phyloP scores from a whole-genome alignment of 2,113 vertebrate genomes.

The Asarcornis scutulata region DNA sequence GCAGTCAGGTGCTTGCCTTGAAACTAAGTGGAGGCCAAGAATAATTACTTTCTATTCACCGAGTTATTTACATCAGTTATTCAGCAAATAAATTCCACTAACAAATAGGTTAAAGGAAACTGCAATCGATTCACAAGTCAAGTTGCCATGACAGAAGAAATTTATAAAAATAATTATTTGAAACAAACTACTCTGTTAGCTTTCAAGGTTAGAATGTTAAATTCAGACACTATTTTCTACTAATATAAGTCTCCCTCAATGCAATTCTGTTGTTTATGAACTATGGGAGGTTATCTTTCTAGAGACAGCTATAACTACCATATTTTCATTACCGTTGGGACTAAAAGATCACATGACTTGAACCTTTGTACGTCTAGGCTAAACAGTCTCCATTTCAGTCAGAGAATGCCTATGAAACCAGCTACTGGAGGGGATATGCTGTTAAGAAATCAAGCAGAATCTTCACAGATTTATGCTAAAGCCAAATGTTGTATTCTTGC shows the following conservation, averaged over 20 bases:
- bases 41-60: slow-evolving; percentile 16
- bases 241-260: neutral
- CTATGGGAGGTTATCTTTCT: neutral
- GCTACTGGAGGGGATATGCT: neutral
- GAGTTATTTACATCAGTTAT: slow-evolving; percentile 52
- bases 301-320: neutral
- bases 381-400: neutral
- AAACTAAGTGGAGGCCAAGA: slow-evolving; percentile 6
- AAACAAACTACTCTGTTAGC: neutral
- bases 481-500: neutral
- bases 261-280: neutral
- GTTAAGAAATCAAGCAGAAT: neutral
- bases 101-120: slow-evolving; percentile 32
- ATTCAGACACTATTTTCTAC: slow-evolving; percentile 24
- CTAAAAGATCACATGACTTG: neutral
- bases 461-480: neutral
- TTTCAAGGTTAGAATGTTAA: slow-evolving; percentile 28
- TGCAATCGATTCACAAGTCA: slow-evolving; percentile 3
- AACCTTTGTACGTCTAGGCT: neutral
- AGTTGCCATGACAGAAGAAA: slow-evolving; percentile 19
- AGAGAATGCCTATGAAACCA: neutral
- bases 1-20: slow-evolving; percentile 6
- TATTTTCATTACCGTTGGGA: neutral
- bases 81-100: slow-evolving; percentile 52
- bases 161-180: slow-evolving; percentile 41